Conservation (phyloP, 2,797 vertebrate genomes). For the Notolabrus celidotus region DNA sequence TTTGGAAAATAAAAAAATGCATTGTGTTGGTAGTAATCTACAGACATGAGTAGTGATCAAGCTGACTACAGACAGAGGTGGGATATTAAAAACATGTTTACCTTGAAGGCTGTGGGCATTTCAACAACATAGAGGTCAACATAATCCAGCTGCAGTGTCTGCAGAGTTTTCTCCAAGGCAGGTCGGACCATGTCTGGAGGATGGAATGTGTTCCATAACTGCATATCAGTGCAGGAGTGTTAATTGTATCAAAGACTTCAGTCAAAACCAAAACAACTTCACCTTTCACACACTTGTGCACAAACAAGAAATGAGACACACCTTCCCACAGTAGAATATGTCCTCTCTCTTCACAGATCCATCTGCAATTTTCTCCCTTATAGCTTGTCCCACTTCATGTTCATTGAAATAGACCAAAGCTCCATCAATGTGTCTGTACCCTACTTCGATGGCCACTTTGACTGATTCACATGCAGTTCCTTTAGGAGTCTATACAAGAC, state of each 20-base stretch:
- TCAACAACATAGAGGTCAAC: conserved; percentile 95
- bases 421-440: conserved; percentile 93
- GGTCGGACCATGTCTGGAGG: conserved; percentile 87
- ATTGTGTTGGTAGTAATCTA: not conserved
- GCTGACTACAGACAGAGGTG: not conserved
- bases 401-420: conserved; percentile 92
- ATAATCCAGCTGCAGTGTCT: conserved; percentile 89
- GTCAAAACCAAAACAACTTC: not conserved
- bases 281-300: not conserved
- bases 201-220: conserved; percentile 94
- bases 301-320: conserved; percentile 53
- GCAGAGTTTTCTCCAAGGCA: conserved; percentile 88
- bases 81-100: conserved; percentile 53
- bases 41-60: not conserved
- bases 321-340: conserved; percentile 97
- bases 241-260: conserved; percentile 18
- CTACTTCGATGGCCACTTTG: conserved; percentile 89
- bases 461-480: conserved; percentile 83
- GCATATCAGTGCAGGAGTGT: conserved; percentile 10
- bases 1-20: conserved; percentile 63
- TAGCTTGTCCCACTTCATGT: conserved; percentile 92
- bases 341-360: conserved; percentile 91
- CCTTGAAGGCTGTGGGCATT: conserved; percentile 92
- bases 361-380: conserved; percentile 92
- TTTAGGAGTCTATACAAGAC: conserved; percentile 83